Base-by-base conservation (phyloP, 2,113 vertebrate species). In the Oxygymnocypris stewartii region DNA sequence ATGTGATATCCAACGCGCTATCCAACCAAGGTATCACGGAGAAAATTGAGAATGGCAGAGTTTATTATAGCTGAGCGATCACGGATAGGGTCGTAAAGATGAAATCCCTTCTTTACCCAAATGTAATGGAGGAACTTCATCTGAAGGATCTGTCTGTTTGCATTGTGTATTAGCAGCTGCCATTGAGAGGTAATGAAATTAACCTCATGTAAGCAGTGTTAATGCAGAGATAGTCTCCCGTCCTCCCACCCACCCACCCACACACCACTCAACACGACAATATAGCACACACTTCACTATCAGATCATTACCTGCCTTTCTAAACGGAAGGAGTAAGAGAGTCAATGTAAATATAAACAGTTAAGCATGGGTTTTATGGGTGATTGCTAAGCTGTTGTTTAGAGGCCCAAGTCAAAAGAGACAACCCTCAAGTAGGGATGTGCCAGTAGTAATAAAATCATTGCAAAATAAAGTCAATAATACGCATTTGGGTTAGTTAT, bases 181-280 rank as follows among this genome's bases (percentile, higher is more conserved):
- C 25, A 35, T 37, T 35, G 69, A 47, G 40, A 44, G 61, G 13
- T 84, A 69, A 69, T 84, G 65, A 76, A 84, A 88, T 85, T 76
- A 86, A 84, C 84, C 71, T 80, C 28, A 44, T 83, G 42, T 82
- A 54, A 88, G 73, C 61, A 42, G 79, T 79, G 87, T 84, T 86
- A 86, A 88, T 67, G 31, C 74, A 69, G 25, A 40, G 25, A 67
- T 31, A 80, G 61, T 37, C 69, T 63, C 31, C 16, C 28, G 93
- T 92, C 95, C 42, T 47, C 71, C 51, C 49, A 31, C 85, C 3
- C 31, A 31, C 85, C 3, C 31, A 87, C 87, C 82, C 87, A 75
- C 90, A 92, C 94, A 95, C 92, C 28, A 87, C 73, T 76, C 79
- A 54, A 65, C 37, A 61, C 1, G 16, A 23, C 11, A 20, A 77